phyloP scores from a whole-genome alignment of 2,888 invertebrate species.

The Drosophila testacea region DNA sequence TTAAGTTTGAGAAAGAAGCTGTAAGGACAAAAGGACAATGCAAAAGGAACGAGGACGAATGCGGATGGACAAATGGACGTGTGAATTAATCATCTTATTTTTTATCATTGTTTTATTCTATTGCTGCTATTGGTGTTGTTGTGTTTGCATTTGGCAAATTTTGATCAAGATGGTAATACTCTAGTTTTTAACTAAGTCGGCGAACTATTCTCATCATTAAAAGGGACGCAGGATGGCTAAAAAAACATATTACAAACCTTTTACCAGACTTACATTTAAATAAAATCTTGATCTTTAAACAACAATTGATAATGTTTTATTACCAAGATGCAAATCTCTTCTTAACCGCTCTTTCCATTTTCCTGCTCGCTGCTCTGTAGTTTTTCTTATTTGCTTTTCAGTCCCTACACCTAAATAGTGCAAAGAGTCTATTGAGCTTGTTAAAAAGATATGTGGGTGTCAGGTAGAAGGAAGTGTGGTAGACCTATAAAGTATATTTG shows the following conservation, averaged over 20 bases:
- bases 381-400: constrained; percentile 13
- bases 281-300: background rate
- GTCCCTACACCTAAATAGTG: too few relatives aligned
- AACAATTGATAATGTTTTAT: background rate
- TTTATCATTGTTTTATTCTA: constrained; percentile 16
- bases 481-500: too few relatives aligned
- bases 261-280: background rate
- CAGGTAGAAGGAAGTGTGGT: too few relatives aligned
- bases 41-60: constrained; percentile 25
- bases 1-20: constrained; percentile 67
- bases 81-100: constrained; percentile 76
- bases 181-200: constrained; percentile 9
- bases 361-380: background rate
- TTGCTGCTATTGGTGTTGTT: constrained; percentile 3
- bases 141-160: constrained; percentile 11
- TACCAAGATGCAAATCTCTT: background rate
- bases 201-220: background rate
- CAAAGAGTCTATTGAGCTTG: too few relatives aligned
- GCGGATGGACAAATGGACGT: constrained; percentile 48
- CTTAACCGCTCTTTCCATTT: background rate
- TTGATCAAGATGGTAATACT: constrained; percentile 7
- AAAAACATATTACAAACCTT: background rate
- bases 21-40: constrained; percentile 48
- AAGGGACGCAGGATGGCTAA: background rate
- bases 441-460: too few relatives aligned